Base-by-base conservation (phyloP, 64 coral and sea anemone species). In the Montipora sp. region DNA sequence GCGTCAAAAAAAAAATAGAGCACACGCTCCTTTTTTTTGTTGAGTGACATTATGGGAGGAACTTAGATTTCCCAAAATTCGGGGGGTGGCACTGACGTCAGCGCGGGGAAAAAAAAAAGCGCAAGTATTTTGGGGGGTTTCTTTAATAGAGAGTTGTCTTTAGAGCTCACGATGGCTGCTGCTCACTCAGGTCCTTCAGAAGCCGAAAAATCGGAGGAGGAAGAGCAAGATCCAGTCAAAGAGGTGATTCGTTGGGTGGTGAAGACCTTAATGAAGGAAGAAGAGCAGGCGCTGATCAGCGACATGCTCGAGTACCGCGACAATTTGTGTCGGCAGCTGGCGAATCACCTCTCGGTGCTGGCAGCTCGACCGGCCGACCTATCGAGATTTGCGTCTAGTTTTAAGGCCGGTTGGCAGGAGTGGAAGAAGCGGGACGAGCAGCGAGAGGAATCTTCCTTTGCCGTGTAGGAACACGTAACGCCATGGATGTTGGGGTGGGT, bases 361-460 rank as follows among this genome's bases (percentile, higher is more conserved):
- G 68, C 3, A 23, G 68, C 19, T n/a, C 21, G 19, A 71, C 19
- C 68, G 68, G 68, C 20, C 20, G 68, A 71, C 68, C 5, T 71
- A 19, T 5, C 19, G 19, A 71, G 68, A 71, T 71, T 71, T 20
- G 18, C 5, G 19, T 2, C 18, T 23, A 71, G 68, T 71, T 71
- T 71, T 23, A 71, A 71, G 68, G 68, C 68, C 68, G 68, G 68
- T 22, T 71, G 68, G 68, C 68, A 23, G 68, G 68, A 71, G 20
- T 71, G 68, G 68, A 71, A 71, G 68, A 71, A 71, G 68, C 18
- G 20, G 2, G 68, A 19, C 21, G 19, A 20, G 19, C 68, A 71
- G 68, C 68, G 20, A 20, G 68, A 71, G 68, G 68, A 71, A 71
- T 71, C 68, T 4, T 71, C 21, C 68, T 71, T 71, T 71, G 21